Conservation (phyloP, 1,140 invertebrate species). For the Notospermus geniculatus region DNA sequence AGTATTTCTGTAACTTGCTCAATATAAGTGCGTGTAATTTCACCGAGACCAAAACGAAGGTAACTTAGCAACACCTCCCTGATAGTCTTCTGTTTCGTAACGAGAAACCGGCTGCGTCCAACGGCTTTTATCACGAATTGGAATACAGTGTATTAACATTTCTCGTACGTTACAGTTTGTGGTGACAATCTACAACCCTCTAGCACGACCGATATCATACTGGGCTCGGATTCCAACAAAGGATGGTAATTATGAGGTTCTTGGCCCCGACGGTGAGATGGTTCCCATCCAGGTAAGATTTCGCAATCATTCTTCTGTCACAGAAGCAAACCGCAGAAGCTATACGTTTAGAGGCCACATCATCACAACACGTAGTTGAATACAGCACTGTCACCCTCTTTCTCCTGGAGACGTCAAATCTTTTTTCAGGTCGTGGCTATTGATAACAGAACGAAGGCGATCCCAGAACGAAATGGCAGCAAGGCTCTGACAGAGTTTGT, state of each 20-base stretch:
- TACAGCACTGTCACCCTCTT: no score
- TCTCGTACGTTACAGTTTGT: constrained; percentile 53
- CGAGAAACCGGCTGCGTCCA: constrained; percentile 55
- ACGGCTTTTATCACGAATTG: background rate
- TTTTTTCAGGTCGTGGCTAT: constrained; percentile 28
- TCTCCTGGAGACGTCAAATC: no score
- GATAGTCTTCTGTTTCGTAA: constrained; percentile 62
- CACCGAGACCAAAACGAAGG: no score
- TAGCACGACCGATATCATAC: constrained; percentile 63
- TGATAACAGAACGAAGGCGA: constrained; percentile 13
- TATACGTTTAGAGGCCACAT: no score
- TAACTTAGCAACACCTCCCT: no score
- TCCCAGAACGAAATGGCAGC: constrained; percentile 31
- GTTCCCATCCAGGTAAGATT: no score
- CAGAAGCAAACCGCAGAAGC: no score
- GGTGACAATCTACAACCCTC: constrained; percentile 68
- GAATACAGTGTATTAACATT: constrained; percentile 11
- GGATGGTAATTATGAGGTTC: background rate
- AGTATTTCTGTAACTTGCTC: constrained; percentile 64
- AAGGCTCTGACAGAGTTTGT: constrained; percentile 41
- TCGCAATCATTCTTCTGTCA: no score
- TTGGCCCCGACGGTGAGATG: no score
- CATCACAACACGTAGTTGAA: no score
- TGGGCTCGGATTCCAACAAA: constrained; percentile 72
- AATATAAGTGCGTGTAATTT: constrained; percentile 61